Evolutionary conservation across 1,140 invertebrate species (phyloP), one percentile per base, ranked within the genome.

Genomic region (Lepeophtheirus salmonis): DNA sequence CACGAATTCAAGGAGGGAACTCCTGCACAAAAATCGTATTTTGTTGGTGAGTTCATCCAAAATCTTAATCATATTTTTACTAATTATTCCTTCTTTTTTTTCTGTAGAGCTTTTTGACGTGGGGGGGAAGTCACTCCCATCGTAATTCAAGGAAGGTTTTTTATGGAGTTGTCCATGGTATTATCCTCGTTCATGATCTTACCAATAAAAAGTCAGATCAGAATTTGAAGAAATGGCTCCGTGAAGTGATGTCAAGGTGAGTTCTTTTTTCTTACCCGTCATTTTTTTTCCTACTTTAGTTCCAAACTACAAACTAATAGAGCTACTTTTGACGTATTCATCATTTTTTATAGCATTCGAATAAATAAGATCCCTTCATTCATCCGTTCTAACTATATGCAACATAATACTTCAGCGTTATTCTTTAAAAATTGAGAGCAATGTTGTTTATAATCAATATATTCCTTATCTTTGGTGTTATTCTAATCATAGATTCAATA

Each of bases 1-100:
- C 91, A 97, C 68, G 86, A 90, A 71, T 96, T 85, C 67, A 90
- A 89, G 71, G 89, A 92, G 76, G 90, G 90, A 13, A 95, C 89
- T 0, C 83, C 84, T 13, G 66, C 69, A 25, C 89, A 97, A 69
- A 83, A 83, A 64, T 83, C 83, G 21, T 96, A 85, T 73, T 95
- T 95, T 72, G 77, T 97, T 48, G 52, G 52, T 54, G 23, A 54
- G 14, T 2, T n/a, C n/a, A n/a, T n/a, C n/a, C n/a, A n/a, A n/a
- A n/a, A 48, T n/a, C n/a, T n/a, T 48, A n/a, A 12, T 48, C 12
- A 3, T 50, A 10, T 50, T 18, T 2, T 18, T 2, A 17, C 20
- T 12, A 3, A 2, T 2, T 22, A 3, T 17, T 54, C 52, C 2
- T n/a, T n/a, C n/a, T n/a, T n/a, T n/a, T 2, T 54, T 22, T 54